Conservation (phyloP, 2,797 vertebrate genomes). For the Avahi laniger region DNA sequence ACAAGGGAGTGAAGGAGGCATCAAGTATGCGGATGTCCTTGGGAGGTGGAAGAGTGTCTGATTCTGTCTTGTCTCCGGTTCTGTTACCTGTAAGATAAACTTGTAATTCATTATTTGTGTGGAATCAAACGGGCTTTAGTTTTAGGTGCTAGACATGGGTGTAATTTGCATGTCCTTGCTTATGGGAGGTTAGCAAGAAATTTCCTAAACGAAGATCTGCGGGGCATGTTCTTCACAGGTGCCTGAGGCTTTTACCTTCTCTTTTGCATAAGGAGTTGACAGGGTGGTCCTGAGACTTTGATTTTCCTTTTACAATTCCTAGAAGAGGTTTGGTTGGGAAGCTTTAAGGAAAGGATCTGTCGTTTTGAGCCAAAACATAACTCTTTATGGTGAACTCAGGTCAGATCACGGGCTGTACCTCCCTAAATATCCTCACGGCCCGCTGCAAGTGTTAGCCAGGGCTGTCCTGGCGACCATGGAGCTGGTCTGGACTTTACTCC, state of each 20-base stretch:
- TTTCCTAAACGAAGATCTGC: neutral
- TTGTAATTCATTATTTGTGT: neutral
- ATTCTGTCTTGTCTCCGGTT: neutral
- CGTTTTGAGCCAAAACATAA: neutral
- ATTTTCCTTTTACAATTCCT: neutral
- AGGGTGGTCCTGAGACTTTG: neutral
- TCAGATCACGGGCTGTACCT: neutral
- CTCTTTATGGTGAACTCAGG: neutral
- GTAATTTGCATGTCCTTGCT: neutral
- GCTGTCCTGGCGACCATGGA: accelerated
- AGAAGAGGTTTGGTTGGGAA: neutral
- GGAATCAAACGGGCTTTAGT: neutral
- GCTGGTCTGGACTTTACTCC: neutral
- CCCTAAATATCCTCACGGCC: accelerated
- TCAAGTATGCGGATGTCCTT: neutral
- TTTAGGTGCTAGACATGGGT: neutral
- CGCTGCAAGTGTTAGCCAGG: accelerated
- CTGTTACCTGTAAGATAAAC: neutral
- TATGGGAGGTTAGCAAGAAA: neutral
- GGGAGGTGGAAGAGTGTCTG: neutral
- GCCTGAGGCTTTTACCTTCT: neutral
- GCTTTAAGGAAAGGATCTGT: neutral
- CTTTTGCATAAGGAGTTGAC: neutral
- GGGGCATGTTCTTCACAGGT: neutral
- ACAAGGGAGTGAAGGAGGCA: neutral